phyloP scores from a whole-genome alignment of 2,888 invertebrate species.

The Tridacna crocea region DNA sequence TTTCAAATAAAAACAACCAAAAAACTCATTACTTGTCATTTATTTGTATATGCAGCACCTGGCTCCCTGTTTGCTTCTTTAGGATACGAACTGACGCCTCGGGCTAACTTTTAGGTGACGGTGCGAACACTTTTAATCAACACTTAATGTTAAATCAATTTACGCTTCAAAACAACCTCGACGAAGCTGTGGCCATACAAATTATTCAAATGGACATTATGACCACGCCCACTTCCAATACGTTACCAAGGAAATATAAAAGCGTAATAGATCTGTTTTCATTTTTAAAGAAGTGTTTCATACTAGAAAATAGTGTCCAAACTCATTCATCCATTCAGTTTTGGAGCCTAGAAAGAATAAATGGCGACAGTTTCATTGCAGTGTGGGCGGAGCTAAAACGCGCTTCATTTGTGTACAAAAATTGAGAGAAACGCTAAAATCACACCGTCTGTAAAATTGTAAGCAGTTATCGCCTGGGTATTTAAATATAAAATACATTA shows the following conservation, averaged over 20 bases:
- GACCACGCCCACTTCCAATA: slow-evolving; percentile 15
- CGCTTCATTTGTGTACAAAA: slow-evolving; percentile 19
- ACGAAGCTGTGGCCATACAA: slow-evolving; percentile 25
- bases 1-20: no score
- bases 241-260: slow-evolving; percentile 29
- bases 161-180: slow-evolving; percentile 21
- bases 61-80: background rate
- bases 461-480: slow-evolving; percentile 21
- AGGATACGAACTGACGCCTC: background rate
- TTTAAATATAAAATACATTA: slow-evolving; percentile 30
- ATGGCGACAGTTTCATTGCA: slow-evolving; percentile 27
- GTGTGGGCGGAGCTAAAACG: background rate
- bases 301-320: slow-evolving; percentile 8
- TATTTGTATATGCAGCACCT: background rate
- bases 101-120: background rate
- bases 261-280: background rate
- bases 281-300: slow-evolving; percentile 25
- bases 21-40: no score
- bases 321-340: slow-evolving; percentile 1
- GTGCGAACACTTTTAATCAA: slow-evolving; percentile 24
- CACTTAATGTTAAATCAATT: slow-evolving; percentile 28
- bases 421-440: slow-evolving; percentile 4
- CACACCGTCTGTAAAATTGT: slow-evolving; percentile 14
- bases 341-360: background rate
- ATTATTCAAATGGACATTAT: slow-evolving; percentile 18